Evolutionary conservation across 2,113 vertebrate genomes (phyloP), one percentile per base, ranked within the genome.

Genomic region (Istiophorus platypterus): DNA sequence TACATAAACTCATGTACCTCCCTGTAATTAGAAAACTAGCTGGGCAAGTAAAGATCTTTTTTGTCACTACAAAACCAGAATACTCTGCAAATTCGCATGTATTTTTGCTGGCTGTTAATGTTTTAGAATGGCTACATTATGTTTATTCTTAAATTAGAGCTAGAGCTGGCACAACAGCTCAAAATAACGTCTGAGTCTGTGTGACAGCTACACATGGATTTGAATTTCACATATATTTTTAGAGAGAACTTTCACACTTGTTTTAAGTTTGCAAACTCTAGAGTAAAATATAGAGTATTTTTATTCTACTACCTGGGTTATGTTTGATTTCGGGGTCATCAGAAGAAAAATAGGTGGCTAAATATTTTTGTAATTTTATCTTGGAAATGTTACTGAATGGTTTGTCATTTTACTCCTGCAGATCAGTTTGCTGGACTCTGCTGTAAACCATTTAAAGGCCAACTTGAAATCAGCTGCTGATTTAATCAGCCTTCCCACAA

Each of bases 401-500:
- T 18, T 69, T 74, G 22, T 76, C 20, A 54, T 76, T 84, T 75
- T 61, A 34, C 71, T 42, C 47, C 2, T 91, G 80, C 89, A 98
- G 97, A 93, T 98, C 68, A 95, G 85, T 39, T 81, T 94, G 20
- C 94, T 99, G 89, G 97, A 96, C 85, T 95, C 96, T 78, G 95
- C 96, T 71, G 96, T 99, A 51, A 98, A 92, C 92, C 96, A 97
- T 90, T 96, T 99, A 73, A 99, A 97, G 95, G 91, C 91, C 87
- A 98, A 96, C 81, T 91, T 99, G 52, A 99, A 97, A 89, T 98
- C 98, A 8, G 97, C 98, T 26, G 95, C 98, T 34, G 97, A 98
- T 88, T 91, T 99, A 85, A 96, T 99, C 87, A 96, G 93, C 88
- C 96, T 99, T 80, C 98, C 98, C 20, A 81, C 94, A 34, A 99